Evolutionary conservation across 2,113 vertebrate genomes (phyloP).

Genomic region (Alexandromys fortis): DNA sequence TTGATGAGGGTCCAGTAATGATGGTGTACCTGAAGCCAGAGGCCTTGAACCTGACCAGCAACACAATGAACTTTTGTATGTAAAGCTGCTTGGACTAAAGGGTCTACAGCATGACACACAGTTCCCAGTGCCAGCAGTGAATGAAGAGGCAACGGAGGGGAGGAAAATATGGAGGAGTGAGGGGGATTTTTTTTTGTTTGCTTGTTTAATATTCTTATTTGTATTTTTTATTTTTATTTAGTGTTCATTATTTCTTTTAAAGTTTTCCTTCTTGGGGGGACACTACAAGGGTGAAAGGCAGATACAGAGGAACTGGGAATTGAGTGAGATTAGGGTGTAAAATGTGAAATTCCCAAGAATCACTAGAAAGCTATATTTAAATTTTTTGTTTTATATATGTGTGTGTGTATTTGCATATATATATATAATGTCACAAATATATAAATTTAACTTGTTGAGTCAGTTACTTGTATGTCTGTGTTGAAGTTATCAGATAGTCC

Average conservation of each 20-base stretch:
- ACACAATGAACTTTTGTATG: not conserved
- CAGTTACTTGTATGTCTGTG: not conserved
- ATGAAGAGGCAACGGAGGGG: fast-evolving
- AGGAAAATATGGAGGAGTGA: not conserved
- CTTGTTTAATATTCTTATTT: not conserved
- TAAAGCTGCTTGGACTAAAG: not conserved
- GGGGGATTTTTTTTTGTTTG: not conserved
- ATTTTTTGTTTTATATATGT: too few species aligned
- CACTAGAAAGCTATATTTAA: not conserved
- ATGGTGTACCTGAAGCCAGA: not conserved
- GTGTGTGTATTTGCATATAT: not conserved
- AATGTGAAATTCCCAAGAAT: not conserved
- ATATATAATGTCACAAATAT: not conserved
- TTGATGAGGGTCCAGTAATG: not conserved
- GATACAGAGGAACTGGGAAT: not conserved
- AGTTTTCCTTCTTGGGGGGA: not conserved
- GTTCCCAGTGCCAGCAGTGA: not conserved
- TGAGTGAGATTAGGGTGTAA: not conserved
- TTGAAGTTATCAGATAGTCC: not conserved
- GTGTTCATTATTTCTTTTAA: not conserved
- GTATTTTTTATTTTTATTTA: not conserved
- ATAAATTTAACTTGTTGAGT: not conserved
- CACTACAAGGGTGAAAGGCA: not conserved
- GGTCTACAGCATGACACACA: not conserved
- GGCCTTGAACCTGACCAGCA: not conserved